Conservation (phyloP, 2,797 vertebrate species). For the Eremophila alpestris region DNA sequence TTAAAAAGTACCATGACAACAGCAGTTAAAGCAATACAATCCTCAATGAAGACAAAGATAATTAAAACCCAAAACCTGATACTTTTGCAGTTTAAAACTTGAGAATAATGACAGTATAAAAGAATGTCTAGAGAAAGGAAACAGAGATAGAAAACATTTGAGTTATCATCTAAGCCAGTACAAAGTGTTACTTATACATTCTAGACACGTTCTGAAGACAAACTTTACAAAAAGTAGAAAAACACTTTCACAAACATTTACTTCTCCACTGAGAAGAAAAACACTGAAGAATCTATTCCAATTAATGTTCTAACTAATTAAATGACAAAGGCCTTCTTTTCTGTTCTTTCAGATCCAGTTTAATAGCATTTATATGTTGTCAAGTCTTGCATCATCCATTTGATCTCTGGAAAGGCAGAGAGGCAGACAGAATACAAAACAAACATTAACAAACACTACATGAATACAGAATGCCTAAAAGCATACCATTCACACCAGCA, state of each 20-base stretch:
- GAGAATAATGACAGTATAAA: background rate
- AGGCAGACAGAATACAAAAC: conserved; percentile 29
- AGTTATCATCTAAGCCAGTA: background rate
- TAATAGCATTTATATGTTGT: conserved; percentile 37
- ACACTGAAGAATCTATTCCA: conserved; percentile 24
- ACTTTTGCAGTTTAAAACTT: background rate
- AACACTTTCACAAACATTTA: background rate
- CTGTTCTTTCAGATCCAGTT: conserved; percentile 14
- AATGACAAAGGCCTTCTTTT: conserved; percentile 14
- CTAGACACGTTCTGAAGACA: background rate
- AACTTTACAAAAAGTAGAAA: background rate
- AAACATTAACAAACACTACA: conserved; percentile 38
- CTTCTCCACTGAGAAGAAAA: background rate
- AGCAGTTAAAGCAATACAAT: background rate
- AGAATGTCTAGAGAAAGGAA: background rate
- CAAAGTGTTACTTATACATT: background rate
- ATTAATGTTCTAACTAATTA: conserved; percentile 40
- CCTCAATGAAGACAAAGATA: background rate
- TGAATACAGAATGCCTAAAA: conserved; percentile 21
- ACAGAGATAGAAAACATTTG: background rate
- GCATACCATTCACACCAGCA: conserved; percentile 5
- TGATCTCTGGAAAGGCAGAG: conserved; percentile 28
- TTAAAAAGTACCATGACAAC: background rate
- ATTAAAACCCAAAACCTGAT: background rate
- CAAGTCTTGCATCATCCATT: conserved; percentile 20